These are phyloP conservation scores for Alsophila aescularia DNA, from an alignment of 2,888 invertebrate species.

Conservation along the genomic window DNA sequence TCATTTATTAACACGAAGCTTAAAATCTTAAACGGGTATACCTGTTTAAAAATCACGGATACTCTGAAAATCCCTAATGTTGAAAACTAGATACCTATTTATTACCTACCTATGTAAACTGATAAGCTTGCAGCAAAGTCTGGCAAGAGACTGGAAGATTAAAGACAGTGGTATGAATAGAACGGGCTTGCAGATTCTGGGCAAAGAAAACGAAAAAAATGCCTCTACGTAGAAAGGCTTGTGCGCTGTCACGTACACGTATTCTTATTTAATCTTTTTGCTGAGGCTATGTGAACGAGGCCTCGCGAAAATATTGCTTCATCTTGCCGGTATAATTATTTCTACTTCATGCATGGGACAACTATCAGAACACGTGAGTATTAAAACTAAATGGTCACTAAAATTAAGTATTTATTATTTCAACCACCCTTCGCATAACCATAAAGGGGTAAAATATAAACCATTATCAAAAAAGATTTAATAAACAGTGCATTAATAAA, in stretches of 20 bases:
- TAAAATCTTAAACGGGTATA: too few relatives aligned
- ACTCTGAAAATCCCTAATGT: too few relatives aligned
- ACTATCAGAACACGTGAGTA: neutral
- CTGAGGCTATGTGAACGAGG: conserved; percentile 58
- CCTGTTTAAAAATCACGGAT: too few relatives aligned
- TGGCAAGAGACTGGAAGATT: conserved; percentile 71
- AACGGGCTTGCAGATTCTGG: conserved; percentile 63
- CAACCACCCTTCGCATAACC: conserved; percentile 38
- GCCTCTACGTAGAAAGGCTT: conserved; percentile 71
- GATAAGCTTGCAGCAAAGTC: conserved; percentile 57
- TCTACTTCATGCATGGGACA: conserved; percentile 1
- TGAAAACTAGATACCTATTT: too few relatives aligned
- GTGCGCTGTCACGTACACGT: conserved; percentile 79
- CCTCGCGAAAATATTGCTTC: conserved; percentile 47
- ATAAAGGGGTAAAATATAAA: conserved; percentile 42
- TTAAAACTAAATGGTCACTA: conserved; percentile 26
- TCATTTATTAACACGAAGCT: too few relatives aligned
- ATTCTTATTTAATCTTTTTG: conserved; percentile 80
- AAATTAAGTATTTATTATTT: conserved; percentile 36
- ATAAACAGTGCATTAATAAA: conserved; percentile 63
- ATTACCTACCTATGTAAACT: neutral
- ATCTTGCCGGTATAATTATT: conserved; percentile 13
- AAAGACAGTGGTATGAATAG: conserved; percentile 78
- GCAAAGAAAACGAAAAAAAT: conserved; percentile 74
- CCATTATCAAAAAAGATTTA: conserved; percentile 61